Percentiles rank a stretch among this genome's conserved stretches.
Evolutionary conservation across 2,888 invertebrate species (phyloP).

Genomic region (Platerodrilus igneus): DNA sequence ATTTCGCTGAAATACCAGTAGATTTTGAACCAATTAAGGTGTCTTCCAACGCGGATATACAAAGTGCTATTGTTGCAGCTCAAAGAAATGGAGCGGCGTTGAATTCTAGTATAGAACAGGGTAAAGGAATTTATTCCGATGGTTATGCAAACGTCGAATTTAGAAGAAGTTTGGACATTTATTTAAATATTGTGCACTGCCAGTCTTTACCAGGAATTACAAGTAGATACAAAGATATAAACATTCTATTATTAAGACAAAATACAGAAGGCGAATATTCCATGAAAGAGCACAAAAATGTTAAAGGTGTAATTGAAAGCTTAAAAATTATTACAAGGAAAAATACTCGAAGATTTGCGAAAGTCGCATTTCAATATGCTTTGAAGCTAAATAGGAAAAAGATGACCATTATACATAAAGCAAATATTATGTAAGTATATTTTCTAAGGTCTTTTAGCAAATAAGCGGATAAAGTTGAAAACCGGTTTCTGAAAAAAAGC

Average conservation of each 20-base stretch:
- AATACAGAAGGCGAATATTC: slow-evolving; percentile 64
- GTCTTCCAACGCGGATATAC: slow-evolving; percentile 24
- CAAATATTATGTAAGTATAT: slow-evolving; percentile 53
- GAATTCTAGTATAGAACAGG: slow-evolving; percentile 50
- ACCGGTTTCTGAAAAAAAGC: no score
- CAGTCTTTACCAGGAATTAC: slow-evolving; percentile 51
- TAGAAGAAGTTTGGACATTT: slow-evolving; percentile 53
- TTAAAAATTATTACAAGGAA: slow-evolving; percentile 53
- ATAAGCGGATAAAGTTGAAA: no score
- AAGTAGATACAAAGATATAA: slow-evolving; percentile 47
- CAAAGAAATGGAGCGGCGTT: slow-evolving; percentile 39
- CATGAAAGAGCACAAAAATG: slow-evolving; percentile 58
- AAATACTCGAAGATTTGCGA: slow-evolving; percentile 53
- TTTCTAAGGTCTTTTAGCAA: no score
- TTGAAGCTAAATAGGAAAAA: slow-evolving; percentile 52
- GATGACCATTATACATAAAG: slow-evolving; percentile 62
- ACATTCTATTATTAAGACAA: slow-evolving; percentile 58
- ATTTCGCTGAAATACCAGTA: slow-evolving; percentile 37
- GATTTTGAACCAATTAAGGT: slow-evolving; percentile 38
- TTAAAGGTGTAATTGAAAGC: slow-evolving; percentile 59
- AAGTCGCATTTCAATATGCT: slow-evolving; percentile 60
- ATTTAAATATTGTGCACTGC: slow-evolving; percentile 54
- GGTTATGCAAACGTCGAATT: slow-evolving; percentile 51
- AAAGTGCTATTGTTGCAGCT: slow-evolving; percentile 36
- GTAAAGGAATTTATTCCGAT: slow-evolving; percentile 31